Percentiles rank a stretch among this genome's conserved stretches.
phyloP scores from a whole-genome alignment of 1,140 invertebrate genomes.

The Temnothorax longispinosus region DNA sequence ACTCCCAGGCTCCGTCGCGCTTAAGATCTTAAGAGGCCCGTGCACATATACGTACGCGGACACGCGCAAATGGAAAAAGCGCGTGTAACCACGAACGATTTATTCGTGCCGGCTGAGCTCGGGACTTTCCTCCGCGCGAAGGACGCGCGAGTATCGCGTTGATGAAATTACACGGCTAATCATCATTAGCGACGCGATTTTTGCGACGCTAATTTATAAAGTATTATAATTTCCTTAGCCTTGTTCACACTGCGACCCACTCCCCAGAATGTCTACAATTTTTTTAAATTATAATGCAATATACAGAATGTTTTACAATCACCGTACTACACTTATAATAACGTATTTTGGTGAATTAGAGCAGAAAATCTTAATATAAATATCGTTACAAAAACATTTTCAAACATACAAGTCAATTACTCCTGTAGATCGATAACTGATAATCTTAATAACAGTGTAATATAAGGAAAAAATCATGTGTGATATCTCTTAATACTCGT shows the following conservation, averaged over 20 bases:
- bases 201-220: background rate
- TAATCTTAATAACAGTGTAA: background rate
- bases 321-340: background rate
- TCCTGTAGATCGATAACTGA: background rate
- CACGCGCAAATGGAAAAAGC: conserved; percentile 16
- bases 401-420: background rate
- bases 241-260: background rate
- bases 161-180: conserved; percentile 37
- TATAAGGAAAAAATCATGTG: background rate
- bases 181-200: background rate
- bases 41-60: conserved; percentile 1
- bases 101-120: conserved; percentile 4
- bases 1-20: conserved; percentile 77
- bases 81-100: conserved; percentile 41
- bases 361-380: background rate
- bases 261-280: background rate
- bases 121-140: background rate
- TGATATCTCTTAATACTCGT: background rate
- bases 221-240: background rate
- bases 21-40: conserved; percentile 74
- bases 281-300: conserved; percentile 1
- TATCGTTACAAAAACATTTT: background rate
- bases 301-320: background rate
- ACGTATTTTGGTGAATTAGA: background rate
- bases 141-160: background rate